Evolutionary conservation across 2,888 invertebrate genomes (phyloP), one percentile per base, ranked within the genome.

Genomic region (Nowickia ferox): DNA sequence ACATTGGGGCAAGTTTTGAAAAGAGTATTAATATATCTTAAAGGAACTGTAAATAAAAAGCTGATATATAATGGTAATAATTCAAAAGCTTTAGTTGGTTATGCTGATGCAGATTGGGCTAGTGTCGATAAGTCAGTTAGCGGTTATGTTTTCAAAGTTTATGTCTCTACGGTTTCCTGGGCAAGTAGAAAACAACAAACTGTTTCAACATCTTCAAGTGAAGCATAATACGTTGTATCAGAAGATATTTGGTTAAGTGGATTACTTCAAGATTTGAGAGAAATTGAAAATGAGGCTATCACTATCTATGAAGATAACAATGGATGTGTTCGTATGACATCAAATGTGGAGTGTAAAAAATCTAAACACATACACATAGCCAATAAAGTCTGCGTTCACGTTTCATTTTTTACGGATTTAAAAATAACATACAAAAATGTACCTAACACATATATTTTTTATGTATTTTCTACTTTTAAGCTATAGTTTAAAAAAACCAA

Each of bases 1-100:
- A 61, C 71, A 79, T 38, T 69, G 71, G 48, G 71, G 48, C 59
- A 61, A 51, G 71, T 59, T 30, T n/a, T 69, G 4, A 69, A 79
- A 61, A 5, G 71, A 46, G 19, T 71, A 22, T 40, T 77, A 55
- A 77, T 68, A 38, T 66, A 66, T n/a, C 38, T 77, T 1, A 77
- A 66, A 61, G 57, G 72, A 19, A 65, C 55, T 61, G 3, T 51
- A n/a, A 68, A 77, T 22, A 63, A 51, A 40, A 66, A 22, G 30
- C 13, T 59, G 15, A 66, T 22, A 61, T 81, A 44, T 57, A 69
- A 69, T 19, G 19, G 42, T n/a, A 46, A 55, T 10, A 15, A 40
- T 13, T 19, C 30, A n/a, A 65, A 65, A 13, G 15, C 19, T 13
- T 46, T 46, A 15, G 65, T 55, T 51, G 66, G 66, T 10, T 66